Base-by-base conservation (phyloP, 2,888 invertebrate genomes). In the Drosophila setosimentum region DNA sequence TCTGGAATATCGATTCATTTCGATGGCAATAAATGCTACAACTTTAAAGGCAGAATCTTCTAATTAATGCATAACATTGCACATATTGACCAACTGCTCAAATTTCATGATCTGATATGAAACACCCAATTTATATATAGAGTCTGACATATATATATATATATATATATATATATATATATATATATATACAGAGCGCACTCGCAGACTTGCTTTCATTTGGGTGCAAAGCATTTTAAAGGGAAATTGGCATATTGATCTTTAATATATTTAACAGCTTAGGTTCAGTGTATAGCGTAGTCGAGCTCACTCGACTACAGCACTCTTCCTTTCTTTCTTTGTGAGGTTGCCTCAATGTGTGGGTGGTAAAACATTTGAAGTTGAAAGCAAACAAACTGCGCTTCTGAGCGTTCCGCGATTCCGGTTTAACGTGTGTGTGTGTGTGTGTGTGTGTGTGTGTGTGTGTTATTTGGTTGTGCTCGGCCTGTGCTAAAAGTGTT, bases 341-440 rank as follows among this genome's bases (percentile, higher is more conserved):
- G 7, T 16, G 21, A 24, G 24, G 51, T 66, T 72, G 58, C 40
- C 63, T 57, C 60, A 29, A 62, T 63, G 49, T 64, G 57, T 40
- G 48, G 54, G 53, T 66, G 67, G 70, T 68, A 61, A 74, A 63
- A 61, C 57, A 35, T 69, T 76, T 73, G 54, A 74, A 82, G 88
- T 70, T 83, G 57, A 85, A 71, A 59, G 85, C 75, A 89, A 82
- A 79, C 87, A 82, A 68, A 74, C 73, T 87, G 87, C 73, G 83
- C 81, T 87, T 83, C 78, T 87, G 42, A 49, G 35, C 54, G 45
- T 27, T 27, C 29, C 16, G 32, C 40, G 24, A 27, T 37, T 21
- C 21, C 51, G 30, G 16, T 29, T 48, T 30, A 51, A 58, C 42
- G 42, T 54, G 54, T 21, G 16, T 16, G 10, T 42, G 29, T 51